Evolutionary conservation across 1,140 invertebrate genomes (phyloP), one percentile per base, ranked within the genome.

Genomic region (Bombyx mori): DNA sequence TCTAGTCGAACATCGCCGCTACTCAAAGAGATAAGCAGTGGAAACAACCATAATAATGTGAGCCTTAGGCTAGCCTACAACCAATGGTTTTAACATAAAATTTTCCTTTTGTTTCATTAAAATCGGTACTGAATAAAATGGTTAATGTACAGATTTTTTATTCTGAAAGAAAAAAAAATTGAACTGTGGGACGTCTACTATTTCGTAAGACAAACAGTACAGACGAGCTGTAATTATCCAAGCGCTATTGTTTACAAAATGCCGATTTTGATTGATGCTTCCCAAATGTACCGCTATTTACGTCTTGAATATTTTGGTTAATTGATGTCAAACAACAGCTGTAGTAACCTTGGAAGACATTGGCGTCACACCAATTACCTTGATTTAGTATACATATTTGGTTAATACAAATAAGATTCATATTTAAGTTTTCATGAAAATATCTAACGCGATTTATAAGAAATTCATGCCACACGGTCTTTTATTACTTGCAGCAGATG

Each of bases 261-360:
- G 53, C 44, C 52, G 47, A 46, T 57, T 49, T 46, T 45, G 66
- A 62, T 66, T 61, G 56, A 71, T 63, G 62, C 63, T 71, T 65
- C 59, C 57, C 49, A 61, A 50, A 60, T 54, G 52, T 52, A 18
- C n/a, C 54, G 48, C 12, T 46, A 54, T 54, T 54, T 54, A 22
- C 44, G 53, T 54, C n/a, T 54, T 22, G 43, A 54, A 54, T 54
- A 54, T 54, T 54, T 45, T 54, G n/a, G 53, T 54, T 43, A 53
- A 53, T 44, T 51, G 42, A 54, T 54, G 7, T 45, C 7, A 35
- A 35, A 35, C 26, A 35, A 35, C 26, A 35, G 26, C 26, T 35
- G 26, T 35, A 35, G 26, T 35, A 35, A 1, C 26, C 26, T 35
- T 35, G 2, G 4, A 35, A 35, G 26, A 35, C 26, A 2, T 35